Base-by-base conservation (phyloP, 2,797 vertebrate genomes). In the Tokudaia tokunoshimensis region DNA sequence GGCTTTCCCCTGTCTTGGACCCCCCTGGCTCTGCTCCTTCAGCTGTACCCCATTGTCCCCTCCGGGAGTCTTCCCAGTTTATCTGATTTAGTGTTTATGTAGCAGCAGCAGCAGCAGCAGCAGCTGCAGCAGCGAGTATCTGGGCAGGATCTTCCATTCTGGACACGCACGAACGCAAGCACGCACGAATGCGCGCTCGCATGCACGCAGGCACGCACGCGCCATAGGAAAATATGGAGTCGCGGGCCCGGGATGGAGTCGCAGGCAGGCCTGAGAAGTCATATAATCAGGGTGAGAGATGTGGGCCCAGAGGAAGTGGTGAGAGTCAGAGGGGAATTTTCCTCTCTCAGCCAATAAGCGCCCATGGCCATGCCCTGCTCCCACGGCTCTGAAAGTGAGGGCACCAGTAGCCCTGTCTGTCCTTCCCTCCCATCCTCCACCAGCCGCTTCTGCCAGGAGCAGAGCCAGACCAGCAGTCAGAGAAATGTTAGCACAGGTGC, bases 401-500 rank as follows among this genome's bases (percentile, higher is more conserved):
- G 65, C 12, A 31, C 31, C 63, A 65, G 5, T 65, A 65, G 26
- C 41, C 4, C 9, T 15, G 8, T 37, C 85, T 8, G 9, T 52
- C 29, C n/a, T 74, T 41, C 10, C 37, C n/a, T 70, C 63, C 63
- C 19, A 31, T 31, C n/a, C 13, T 70, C 50, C 3, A 41, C n/a
- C n/a, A 13, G n/a, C 57, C 15, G 26, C 22, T 20, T 59, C n/a
- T 15, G 15, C 78, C 29, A 4, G 81, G 5, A 41, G 22, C n/a
- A 2, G 0, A 24, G 41, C 80, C 41, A 2, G 65, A 61, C 41
- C 9, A 11, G n/a, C 81, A 0, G 0, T 44, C 20, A 15, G 63
- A 1, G 3, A 67, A 52, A 61, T 0, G 3, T 5, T 50, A 29
- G 79, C n/a, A 7, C 67, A 2, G 19, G 6, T 13, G 0, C 52